Evolutionary conservation across 2,888 invertebrate genomes (phyloP).

Genomic region (Aelia acuminata): DNA sequence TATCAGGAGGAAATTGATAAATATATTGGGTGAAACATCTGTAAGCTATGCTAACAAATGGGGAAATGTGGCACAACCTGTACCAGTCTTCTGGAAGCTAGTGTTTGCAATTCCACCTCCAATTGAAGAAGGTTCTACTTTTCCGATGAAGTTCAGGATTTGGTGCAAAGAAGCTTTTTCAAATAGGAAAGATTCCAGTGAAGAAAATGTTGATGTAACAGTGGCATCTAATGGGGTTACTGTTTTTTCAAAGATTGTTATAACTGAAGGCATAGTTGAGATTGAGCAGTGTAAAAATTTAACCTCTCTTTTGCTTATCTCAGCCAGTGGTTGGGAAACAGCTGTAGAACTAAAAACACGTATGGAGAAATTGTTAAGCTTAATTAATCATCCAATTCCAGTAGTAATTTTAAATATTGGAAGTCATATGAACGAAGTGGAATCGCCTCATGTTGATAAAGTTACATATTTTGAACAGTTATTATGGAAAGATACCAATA

Average conservation of each 20-base stretch:
- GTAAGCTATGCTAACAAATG: constrained; percentile 56
- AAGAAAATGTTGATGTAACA: constrained; percentile 42
- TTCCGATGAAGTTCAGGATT: constrained; percentile 59
- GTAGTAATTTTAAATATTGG: constrained; percentile 55
- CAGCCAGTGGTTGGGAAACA: constrained; percentile 61
- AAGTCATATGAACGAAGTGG: constrained; percentile 36
- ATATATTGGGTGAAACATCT: constrained; percentile 60
- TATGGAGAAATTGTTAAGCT: constrained; percentile 52
- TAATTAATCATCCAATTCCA: constrained; percentile 60
- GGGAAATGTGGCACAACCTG: constrained; percentile 62
- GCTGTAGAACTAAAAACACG: constrained; percentile 55
- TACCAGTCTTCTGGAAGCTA: constrained; percentile 65
- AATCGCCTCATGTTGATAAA: constrained; percentile 39
- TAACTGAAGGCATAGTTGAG: constrained; percentile 59
- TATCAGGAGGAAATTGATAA: constrained; percentile 62
- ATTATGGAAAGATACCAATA: constrained; percentile 60
- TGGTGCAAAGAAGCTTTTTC: constrained; percentile 62
- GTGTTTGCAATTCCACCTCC: constrained; percentile 64
- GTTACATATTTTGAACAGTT: constrained; percentile 58
- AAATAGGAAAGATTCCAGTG: not conserved
- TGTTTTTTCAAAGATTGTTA: constrained; percentile 58
- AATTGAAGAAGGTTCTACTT: constrained; percentile 55
- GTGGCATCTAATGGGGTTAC: constrained; percentile 59
- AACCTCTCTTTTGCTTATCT: constrained; percentile 60
- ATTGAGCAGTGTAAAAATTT: constrained; percentile 61